Percentiles rank a stretch among this genome's conserved stretches.
phyloP scores from a whole-genome alignment of 2,888 invertebrate genomes.

The Rotaria macrura region DNA sequence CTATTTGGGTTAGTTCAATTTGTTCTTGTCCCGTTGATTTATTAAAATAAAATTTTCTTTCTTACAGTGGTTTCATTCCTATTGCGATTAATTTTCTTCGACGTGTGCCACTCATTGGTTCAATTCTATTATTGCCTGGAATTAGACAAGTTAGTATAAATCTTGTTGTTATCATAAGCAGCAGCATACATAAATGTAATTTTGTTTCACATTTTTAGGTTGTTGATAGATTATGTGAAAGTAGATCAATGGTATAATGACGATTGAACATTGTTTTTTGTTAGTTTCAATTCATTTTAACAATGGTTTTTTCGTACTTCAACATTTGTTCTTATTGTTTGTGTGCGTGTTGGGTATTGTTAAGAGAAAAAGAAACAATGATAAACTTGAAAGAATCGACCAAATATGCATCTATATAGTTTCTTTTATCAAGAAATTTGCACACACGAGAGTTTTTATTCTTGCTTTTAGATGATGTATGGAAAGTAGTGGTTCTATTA shows the following conservation, averaged over 20 bases:
- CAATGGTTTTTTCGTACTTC: background rate
- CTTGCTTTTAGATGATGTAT: background rate
- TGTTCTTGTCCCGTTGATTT: background rate
- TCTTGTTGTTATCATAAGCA: background rate
- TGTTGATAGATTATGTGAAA: background rate
- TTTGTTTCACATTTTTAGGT: background rate
- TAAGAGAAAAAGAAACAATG: background rate
- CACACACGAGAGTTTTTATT: too few species aligned
- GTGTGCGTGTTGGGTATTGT: background rate
- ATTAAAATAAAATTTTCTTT: background rate
- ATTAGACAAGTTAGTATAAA: slow-evolving; percentile 21
- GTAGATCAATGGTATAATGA: slow-evolving; percentile 1
- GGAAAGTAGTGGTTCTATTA: background rate
- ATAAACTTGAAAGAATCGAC: too few species aligned
- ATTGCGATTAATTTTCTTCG: slow-evolving; percentile 30
- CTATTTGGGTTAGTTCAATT: slow-evolving; percentile 22
- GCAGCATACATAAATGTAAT: background rate
- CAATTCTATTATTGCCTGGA: slow-evolving; percentile 25
- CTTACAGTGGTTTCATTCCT: slow-evolving; percentile 27
- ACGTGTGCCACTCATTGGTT: slow-evolving; percentile 28
- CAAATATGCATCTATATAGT: too few species aligned
- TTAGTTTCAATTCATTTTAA: background rate
- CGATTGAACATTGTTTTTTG: background rate
- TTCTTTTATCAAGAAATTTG: background rate
- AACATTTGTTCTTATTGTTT: background rate